phyloP scores from a whole-genome alignment of 2,888 invertebrate species.

The Synanthedon myopaeformis region DNA sequence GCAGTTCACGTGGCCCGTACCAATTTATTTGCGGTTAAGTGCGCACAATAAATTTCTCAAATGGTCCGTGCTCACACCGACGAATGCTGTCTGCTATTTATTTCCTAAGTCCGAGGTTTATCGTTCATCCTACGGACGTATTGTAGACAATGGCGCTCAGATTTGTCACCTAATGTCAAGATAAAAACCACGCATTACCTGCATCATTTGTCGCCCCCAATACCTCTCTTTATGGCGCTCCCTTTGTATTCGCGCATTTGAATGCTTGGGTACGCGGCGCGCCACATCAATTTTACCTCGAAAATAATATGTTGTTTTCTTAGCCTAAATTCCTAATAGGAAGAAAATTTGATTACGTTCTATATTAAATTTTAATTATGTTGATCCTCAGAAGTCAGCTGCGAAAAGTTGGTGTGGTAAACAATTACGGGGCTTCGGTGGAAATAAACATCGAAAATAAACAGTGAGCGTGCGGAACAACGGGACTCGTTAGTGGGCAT shows the following conservation, averaged over 20 bases:
- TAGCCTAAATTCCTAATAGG: constrained; percentile 16
- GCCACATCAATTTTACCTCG: constrained; percentile 14
- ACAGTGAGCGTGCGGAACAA: constrained; percentile 20
- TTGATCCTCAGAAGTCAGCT: constrained; percentile 17
- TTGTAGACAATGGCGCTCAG: constrained; percentile 43
- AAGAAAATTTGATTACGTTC: constrained; percentile 24
- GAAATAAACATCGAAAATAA: constrained; percentile 21
- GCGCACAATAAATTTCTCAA: constrained; percentile 68
- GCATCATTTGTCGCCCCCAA: constrained; percentile 32
- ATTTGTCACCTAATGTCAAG: constrained; percentile 45
- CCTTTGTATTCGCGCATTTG: constrained; percentile 17
- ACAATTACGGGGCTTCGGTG: constrained; percentile 23
- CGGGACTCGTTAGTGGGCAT: constrained; percentile 33
- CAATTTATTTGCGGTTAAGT: constrained; percentile 69
- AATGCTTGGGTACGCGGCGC: constrained; percentile 1
- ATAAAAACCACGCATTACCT: constrained; percentile 36
- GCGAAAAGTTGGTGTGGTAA: constrained; percentile 30
- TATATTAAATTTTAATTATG: constrained; percentile 35
- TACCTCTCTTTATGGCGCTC: constrained; percentile 21
- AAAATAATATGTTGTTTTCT: constrained; percentile 12
- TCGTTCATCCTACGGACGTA: constrained; percentile 40
- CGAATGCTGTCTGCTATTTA: constrained; percentile 62
- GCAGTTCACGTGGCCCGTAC: constrained; percentile 47
- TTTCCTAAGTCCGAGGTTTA: constrained; percentile 52
- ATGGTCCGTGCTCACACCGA: constrained; percentile 60